A percentile compares a stretch with the other conserved stretches of the same genome.
phyloP scores from a whole-genome alignment of 2,888 invertebrate genomes.

The Microdon myrmicae region DNA sequence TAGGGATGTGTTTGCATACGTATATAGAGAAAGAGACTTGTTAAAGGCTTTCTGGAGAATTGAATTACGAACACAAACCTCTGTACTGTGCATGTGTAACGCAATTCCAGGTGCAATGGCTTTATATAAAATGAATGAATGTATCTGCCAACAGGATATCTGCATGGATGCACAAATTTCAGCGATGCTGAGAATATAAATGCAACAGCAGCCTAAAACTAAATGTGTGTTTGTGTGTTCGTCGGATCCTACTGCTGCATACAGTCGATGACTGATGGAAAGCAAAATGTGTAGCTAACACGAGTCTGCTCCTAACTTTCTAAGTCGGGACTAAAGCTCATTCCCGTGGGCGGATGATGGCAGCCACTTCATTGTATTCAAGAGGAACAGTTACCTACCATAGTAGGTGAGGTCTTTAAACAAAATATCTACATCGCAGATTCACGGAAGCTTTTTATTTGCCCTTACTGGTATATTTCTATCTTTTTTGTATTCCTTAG shows the following conservation, averaged over 20 bases:
- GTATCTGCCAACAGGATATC: constrained; percentile 32
- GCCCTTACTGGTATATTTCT: constrained; percentile 39
- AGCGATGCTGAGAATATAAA: constrained; percentile 14
- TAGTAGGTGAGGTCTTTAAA: constrained; percentile 29
- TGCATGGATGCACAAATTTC: constrained; percentile 44
- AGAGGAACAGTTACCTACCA: constrained; percentile 26
- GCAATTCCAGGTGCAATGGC: constrained; percentile 38
- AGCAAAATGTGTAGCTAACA: constrained; percentile 34
- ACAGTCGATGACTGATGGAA: constrained; percentile 44
- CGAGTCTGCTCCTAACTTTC: constrained; percentile 26
- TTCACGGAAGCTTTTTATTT: constrained; percentile 47
- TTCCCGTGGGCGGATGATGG: constrained; percentile 2
- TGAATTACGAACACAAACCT: not conserved
- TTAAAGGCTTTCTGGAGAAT: constrained; percentile 19
- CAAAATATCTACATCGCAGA: constrained; percentile 29
- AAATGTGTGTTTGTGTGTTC: constrained; percentile 38
- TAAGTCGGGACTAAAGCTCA: constrained; percentile 44
- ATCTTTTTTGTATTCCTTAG: constrained; percentile 40
- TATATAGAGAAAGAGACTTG: no score
- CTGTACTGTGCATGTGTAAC: constrained; percentile 2
- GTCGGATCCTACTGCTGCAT: no score
- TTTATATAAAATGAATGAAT: no score
- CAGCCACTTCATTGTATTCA: not conserved
- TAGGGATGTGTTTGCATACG: constrained; percentile 9
- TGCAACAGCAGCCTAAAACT: no score